Percentiles rank a stretch among this genome's conserved stretches.
These are phyloP conservation scores for Frankliniella intonsa DNA, from an alignment of 2,888 invertebrate genomes.

Conservation along the genomic window DNA sequence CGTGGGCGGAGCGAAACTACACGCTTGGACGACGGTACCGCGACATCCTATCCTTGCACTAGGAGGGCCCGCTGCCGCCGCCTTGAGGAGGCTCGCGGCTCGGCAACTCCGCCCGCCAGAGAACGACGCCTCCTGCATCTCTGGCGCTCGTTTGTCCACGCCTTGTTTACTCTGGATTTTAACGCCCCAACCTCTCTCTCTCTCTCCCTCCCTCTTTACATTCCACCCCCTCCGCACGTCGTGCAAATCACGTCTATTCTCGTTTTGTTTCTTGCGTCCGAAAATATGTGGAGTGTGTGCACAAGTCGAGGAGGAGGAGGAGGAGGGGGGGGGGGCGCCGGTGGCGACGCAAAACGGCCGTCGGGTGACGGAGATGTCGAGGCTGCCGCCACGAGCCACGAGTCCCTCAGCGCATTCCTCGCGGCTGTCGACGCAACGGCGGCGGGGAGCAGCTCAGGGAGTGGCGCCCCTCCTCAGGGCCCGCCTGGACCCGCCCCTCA, in stretches of 20 bases:
- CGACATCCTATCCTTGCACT: neutral
- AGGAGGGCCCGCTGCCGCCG: too few relatives aligned
- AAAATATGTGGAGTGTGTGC: neutral
- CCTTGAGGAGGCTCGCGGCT: neutral
- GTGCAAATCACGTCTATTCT: neutral
- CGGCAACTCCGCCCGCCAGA: neutral
- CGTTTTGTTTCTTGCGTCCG: neutral
- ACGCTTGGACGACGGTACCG: neutral
- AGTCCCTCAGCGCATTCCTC: too few relatives aligned
- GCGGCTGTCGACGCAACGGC: too few relatives aligned
- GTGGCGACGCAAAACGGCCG: neutral
- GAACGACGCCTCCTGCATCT: too few relatives aligned
- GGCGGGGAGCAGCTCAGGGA: too few relatives aligned
- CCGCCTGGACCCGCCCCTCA: neutral
- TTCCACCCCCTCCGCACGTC: neutral
- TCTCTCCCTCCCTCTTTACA: neutral
- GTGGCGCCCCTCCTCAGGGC: too few relatives aligned
- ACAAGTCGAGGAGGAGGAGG: neutral
- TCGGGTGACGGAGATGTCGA: neutral
- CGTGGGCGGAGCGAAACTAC: neutral
- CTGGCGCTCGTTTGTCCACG: neutral
- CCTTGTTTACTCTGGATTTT: constrained; percentile 13
- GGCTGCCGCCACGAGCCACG: neutral
- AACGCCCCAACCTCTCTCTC: neutral
- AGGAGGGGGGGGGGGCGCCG: neutral